Base-by-base conservation (phyloP, 2,113 vertebrate species). In the Sylvietta virens region DNA sequence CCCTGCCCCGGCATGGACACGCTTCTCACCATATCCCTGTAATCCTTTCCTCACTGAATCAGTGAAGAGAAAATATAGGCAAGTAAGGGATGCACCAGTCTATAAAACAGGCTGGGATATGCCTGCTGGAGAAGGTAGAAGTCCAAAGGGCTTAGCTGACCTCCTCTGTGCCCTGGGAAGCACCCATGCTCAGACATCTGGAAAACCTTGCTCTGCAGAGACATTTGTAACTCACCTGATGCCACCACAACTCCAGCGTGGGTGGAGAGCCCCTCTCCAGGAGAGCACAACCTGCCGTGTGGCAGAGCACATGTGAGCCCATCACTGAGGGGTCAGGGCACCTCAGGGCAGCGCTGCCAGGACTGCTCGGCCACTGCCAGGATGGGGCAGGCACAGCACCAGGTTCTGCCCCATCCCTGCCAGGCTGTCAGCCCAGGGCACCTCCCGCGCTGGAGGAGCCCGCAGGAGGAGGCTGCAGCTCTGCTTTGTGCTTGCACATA, bases 371-470 rank as follows among this genome's bases (percentile, higher is more conserved):
- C 51, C 73, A 35, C 81, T 33, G 60, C 78, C 40, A 24, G 48
- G 30, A 30, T 0, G 1, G 37, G 45, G 27, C 71, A 60, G 48
- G 70, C 42, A 8, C 53, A 35, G 77, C 80, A 24, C 23, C 44
- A 17, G 35, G 44, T 7, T 14, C 31, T 71, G 69, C 51, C 57
- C 51, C 5, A 1, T 26, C 23, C 65, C 48, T 42, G 53, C 72
- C 56, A 22, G 1, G 20, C 80, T 39, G 35, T 13, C 48, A 40
- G 69, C 64, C 39, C 23, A 3, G 9, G 4, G 62, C 67, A 6
- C 35, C 5, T n/a, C 92, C 76, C 9, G 0, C 5, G 0, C 19
- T 0, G 2, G 6, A 81, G 64, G 9, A 37, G 47, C 37, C 19
- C n/a, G 2, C 4, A 3, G 54, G 35, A 81, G 47, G 47, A 27